A percentile compares a stretch with the other conserved stretches of the same genome.
Evolutionary conservation across 2,888 invertebrate species (phyloP).

Genomic region (Apantesis nais): DNA sequence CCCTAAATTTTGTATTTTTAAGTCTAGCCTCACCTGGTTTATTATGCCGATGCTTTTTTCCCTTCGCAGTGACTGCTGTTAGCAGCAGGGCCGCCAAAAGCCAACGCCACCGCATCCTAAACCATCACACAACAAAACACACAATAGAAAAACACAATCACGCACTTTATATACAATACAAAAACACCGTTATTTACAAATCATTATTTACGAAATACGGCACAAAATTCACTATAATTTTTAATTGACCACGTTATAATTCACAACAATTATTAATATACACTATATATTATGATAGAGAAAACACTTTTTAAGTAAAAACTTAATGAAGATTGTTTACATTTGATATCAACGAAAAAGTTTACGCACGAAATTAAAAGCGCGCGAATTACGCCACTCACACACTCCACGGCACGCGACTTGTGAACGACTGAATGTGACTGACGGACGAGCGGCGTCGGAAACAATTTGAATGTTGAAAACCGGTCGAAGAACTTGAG

Average conservation of each 20-base stretch:
- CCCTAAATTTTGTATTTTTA: background rate
- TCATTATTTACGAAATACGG: conserved; percentile 10
- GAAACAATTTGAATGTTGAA: conserved; percentile 17
- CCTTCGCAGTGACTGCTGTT: conserved; percentile 66
- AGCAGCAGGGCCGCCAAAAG: conserved; percentile 61
- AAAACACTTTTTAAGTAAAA: conserved; percentile 2
- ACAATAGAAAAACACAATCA: conserved; percentile 49
- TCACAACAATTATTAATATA: background rate
- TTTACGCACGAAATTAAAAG: conserved; percentile 47
- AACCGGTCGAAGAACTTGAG: conserved; percentile 49
- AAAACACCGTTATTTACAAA: conserved; percentile 31
- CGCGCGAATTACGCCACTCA: conserved; percentile 31
- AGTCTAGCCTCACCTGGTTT: conserved; percentile 67
- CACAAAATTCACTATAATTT: conserved; percentile 5
- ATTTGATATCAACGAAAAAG: conserved; percentile 23
- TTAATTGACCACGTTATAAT: background rate
- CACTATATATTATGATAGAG: background rate
- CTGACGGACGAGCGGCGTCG: conserved; percentile 17
- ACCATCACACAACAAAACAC: conserved; percentile 58
- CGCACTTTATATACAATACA: conserved; percentile 18
- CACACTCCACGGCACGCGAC: conserved; percentile 37
- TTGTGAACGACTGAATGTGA: conserved; percentile 48
- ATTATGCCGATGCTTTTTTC: conserved; percentile 73
- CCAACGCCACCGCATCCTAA: conserved; percentile 70
- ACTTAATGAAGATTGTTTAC: background rate